phyloP scores from a whole-genome alignment of 2,113 vertebrate species.

The Thamnaconus septentrionalis region DNA sequence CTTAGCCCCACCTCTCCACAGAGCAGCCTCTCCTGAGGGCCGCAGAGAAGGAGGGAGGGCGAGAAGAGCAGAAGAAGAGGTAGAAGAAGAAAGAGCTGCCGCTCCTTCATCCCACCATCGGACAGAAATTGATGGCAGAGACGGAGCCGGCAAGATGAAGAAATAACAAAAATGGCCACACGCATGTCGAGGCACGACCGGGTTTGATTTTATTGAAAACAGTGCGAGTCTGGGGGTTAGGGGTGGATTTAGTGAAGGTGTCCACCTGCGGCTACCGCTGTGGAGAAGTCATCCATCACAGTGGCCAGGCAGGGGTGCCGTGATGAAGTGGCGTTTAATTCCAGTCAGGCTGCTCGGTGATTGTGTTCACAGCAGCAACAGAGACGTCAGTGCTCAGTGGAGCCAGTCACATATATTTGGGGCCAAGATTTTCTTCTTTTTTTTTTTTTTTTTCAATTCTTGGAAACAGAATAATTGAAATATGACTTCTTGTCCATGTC shows the following conservation, averaged over 20 bases:
- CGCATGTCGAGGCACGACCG: constrained; percentile 6
- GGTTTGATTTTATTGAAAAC: constrained; percentile 33
- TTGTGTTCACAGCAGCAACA: too few species aligned
- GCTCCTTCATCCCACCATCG: constrained; percentile 22
- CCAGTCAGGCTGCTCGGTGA: constrained; percentile 2
- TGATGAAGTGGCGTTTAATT: constrained; percentile 26
- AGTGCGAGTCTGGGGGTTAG: not conserved
- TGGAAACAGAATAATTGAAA: too few species aligned
- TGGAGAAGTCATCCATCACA: constrained; percentile 57
- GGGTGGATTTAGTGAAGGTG: constrained; percentile 36
- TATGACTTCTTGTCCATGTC: too few species aligned
- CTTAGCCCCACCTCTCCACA: constrained; percentile 41
- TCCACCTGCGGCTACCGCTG: constrained; percentile 33
- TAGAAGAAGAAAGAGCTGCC: not conserved
- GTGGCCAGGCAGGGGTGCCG: not conserved
- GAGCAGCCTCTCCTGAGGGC: constrained; percentile 12
- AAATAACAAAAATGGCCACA: constrained; percentile 28
- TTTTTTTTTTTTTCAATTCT: too few species aligned
- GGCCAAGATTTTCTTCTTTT: too few species aligned
- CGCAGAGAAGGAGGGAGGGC: not conserved
- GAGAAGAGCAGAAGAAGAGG: not conserved
- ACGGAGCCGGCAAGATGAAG: constrained; percentile 29
- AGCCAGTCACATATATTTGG: too few species aligned
- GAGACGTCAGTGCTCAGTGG: too few species aligned
- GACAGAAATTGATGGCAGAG: constrained; percentile 39